These are phyloP conservation scores for Limnodromus scolopaceus DNA, from an alignment of 2,797 vertebrate genomes.

Conservation along the genomic window DNA sequence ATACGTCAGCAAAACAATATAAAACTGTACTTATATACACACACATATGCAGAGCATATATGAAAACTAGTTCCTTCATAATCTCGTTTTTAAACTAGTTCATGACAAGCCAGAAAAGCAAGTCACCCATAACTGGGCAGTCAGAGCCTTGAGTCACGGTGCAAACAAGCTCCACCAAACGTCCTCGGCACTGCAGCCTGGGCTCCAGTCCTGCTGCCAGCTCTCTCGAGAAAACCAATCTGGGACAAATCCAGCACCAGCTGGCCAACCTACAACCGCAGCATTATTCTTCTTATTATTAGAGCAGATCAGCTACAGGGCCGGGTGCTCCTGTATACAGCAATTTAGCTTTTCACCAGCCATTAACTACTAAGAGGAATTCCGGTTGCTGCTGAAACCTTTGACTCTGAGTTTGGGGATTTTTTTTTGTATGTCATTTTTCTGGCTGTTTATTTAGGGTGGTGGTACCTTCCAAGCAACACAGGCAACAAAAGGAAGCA, in stretches of 20 bases:
- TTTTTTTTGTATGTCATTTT: neutral
- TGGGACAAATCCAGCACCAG: neutral
- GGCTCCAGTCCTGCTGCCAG: neutral
- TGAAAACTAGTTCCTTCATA: neutral
- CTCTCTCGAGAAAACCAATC: neutral
- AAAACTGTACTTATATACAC: conserved; percentile 64
- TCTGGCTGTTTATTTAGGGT: neutral
- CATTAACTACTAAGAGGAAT: neutral
- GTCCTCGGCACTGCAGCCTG: neutral
- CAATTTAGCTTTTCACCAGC: neutral
- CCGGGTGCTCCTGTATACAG: neutral
- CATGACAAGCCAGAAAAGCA: neutral
- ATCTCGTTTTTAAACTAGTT: neutral
- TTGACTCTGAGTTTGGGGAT: rapidly evolving
- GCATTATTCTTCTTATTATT: neutral
- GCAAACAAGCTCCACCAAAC: conserved; percentile 21
- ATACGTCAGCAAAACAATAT: conserved; percentile 20
- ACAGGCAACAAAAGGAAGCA: neutral
- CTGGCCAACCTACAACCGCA: neutral
- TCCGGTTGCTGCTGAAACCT: neutral
- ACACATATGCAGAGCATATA: conserved; percentile 11
- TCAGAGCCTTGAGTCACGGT: neutral
- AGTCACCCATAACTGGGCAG: neutral
- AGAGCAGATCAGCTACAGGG: neutral
- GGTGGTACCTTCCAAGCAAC: neutral